Conservation (phyloP, 2,797 vertebrate species). For the Mus caroli region DNA sequence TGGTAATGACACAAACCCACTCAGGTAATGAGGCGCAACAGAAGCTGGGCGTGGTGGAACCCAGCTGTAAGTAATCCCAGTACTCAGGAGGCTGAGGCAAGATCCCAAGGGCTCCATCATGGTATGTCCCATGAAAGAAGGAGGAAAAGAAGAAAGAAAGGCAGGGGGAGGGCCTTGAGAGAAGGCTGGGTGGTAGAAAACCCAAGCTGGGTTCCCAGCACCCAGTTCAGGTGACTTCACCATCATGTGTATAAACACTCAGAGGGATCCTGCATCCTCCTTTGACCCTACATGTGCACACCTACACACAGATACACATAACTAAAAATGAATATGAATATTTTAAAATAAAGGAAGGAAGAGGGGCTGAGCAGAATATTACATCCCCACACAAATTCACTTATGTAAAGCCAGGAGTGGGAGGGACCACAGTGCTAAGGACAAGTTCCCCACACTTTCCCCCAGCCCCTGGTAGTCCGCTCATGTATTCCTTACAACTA, state of each 20-base stretch:
- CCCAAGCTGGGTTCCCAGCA: not conserved
- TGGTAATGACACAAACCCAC: not conserved
- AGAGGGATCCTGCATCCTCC: not conserved
- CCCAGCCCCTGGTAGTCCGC: not conserved
- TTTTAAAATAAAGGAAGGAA: not conserved
- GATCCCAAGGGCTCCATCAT: not conserved
- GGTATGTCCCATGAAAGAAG: not conserved
- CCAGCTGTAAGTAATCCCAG: not conserved
- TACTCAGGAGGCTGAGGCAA: not conserved
- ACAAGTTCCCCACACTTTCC: not conserved
- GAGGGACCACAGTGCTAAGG: not conserved
- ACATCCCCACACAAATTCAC: not conserved
- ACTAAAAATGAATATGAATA: not conserved
- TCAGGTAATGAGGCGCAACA: too few species aligned
- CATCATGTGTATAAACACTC: not conserved
- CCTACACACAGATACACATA: not conserved
- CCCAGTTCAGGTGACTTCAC: not conserved
- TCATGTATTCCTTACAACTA: not conserved
- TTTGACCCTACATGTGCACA: not conserved
- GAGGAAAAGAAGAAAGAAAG: not conserved
- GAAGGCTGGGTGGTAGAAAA: not conserved
- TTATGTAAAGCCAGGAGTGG: not conserved
- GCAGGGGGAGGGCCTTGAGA: not conserved
- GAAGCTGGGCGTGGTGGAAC: not conserved
- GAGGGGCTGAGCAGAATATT: not conserved